Percentiles rank a stretch among this genome's conserved stretches.
These are phyloP conservation scores for Dyspetes luteomarginatus DNA, from an alignment of 2,888 invertebrate genomes.

Conservation along the genomic window DNA sequence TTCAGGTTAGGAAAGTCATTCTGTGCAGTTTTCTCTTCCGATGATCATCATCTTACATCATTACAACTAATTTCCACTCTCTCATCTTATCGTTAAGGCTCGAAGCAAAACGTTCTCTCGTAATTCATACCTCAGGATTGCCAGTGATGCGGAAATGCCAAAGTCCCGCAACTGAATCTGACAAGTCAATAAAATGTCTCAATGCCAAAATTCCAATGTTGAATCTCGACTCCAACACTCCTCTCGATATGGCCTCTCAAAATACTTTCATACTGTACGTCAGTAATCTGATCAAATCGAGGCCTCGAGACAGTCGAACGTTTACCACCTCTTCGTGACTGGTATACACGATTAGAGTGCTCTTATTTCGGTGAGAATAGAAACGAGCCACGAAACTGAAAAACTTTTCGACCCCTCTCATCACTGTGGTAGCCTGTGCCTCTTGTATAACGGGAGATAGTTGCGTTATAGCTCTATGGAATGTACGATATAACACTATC, in stretches of 20 bases:
- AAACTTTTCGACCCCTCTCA: constrained; percentile 28
- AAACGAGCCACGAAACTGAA: constrained; percentile 26
- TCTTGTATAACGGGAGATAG: not conserved
- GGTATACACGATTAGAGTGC: constrained; percentile 27
- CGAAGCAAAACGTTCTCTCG: constrained; percentile 1
- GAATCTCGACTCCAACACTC: constrained; percentile 24
- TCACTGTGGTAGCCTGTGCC: too few relatives aligned
- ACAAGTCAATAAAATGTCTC: constrained; percentile 9
- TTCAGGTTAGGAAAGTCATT: too few relatives aligned
- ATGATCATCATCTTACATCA: not conserved
- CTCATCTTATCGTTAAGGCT: constrained; percentile 1
- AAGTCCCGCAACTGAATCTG: not conserved
- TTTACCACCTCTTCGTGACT: constrained; percentile 30
- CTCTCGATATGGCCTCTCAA: not conserved
- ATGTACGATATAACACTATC: not conserved
- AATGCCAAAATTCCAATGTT: constrained; percentile 27
- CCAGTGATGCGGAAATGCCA: constrained; percentile 8
- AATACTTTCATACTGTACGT: constrained; percentile 29
- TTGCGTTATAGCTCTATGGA: not conserved
- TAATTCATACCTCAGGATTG: not conserved
- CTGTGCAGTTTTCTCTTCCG: not conserved
- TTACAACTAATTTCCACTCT: not conserved
- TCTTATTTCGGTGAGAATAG: constrained; percentile 11
- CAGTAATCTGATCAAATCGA: not conserved
- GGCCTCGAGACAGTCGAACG: constrained; percentile 6